These are phyloP conservation scores for Eumerus sabulonum DNA, from an alignment of 2,888 invertebrate genomes.

Conservation along the genomic window DNA sequence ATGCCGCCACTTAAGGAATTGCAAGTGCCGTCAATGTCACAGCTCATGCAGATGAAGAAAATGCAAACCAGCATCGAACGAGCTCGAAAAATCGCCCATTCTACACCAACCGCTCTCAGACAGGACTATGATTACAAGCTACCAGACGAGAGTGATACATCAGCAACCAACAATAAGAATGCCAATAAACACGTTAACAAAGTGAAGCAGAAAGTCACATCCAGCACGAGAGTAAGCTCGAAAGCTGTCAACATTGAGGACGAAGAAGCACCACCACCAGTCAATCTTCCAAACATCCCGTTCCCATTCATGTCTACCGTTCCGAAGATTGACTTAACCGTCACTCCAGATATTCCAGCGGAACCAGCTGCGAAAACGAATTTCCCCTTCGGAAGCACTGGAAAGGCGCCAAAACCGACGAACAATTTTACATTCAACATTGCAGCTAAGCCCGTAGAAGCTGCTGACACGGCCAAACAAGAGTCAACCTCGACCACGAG, in stretches of 20 bases:
- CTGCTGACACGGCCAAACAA: conserved; percentile 28
- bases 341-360: conserved; percentile 77
- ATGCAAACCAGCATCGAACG: conserved; percentile 82
- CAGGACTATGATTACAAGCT: conserved; percentile 70
- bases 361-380: conserved; percentile 69
- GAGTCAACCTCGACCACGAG: conserved; percentile 4
- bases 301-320: conserved; percentile 76
- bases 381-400: conserved; percentile 79
- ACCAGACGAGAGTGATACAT: conserved; percentile 40
- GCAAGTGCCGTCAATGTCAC: conserved; percentile 83
- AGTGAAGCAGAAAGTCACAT: conserved; percentile 70
- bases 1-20: conserved; percentile 78
- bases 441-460: conserved; percentile 69
- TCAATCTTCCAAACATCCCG: conserved; percentile 80
- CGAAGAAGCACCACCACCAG: conserved; percentile 78
- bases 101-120: conserved; percentile 70
- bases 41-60: conserved; percentile 82
- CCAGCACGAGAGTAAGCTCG: conserved; percentile 54
- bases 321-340: conserved; percentile 76
- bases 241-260: conserved; percentile 70
- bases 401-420: conserved; percentile 36
- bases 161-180: conserved; percentile 28
- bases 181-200: conserved; percentile 69
- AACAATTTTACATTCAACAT: conserved; percentile 38
- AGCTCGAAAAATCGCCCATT: conserved; percentile 80